Base-by-base conservation (phyloP, 2,113 vertebrate species). In the Xyrauchen texanus region DNA sequence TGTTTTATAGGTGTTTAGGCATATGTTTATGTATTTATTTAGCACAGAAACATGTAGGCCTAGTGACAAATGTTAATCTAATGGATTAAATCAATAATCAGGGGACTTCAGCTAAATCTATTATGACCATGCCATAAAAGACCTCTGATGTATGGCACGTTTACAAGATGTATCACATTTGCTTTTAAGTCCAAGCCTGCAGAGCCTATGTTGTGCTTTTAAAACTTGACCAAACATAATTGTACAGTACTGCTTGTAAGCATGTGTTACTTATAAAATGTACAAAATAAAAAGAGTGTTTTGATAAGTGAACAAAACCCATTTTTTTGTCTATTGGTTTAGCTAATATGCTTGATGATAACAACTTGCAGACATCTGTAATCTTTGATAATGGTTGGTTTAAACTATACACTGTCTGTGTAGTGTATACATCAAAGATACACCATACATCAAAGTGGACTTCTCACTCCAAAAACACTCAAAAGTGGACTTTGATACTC, bases 161-260 rank as follows among this genome's bases (percentile, higher is more conserved):
- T 71, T 53, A 15, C n/a, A 6, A 8, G 57, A 62, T 13, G 6
- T 42, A 2, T 74, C 16, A 51, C 42, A 5, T 47, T 73, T 8
- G 6, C 47, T 8, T 55, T 12, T 55, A 13, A 55, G 11, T 55
- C 53, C 1, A 55, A 55, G 53, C 15, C 13, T 58, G 7, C 34
- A 57, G 21, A 57, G 12, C 13, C 0, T 55, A 52, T 72, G 70
- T 72, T 7, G 9, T 4, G 70, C 44, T 46, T 72, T 45, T 15
- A 61, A 44, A 72, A 72, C 21, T 45, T 60, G 70, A 47, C 55
- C 70, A 72, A 72, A 12, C 9, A 21, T 57, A 61, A 72, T 51
- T 68, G 16, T 60, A 47, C 6, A 60, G 44, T 58, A 60, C 4
- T 72, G 70, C 60, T 5, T 71, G 68, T 71, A 71, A 71, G 55